A percentile compares a stretch with the other conserved stretches of the same genome.
Evolutionary conservation across 2,797 vertebrate genomes (phyloP).

Genomic region (Ambastaia sidthimunki): DNA sequence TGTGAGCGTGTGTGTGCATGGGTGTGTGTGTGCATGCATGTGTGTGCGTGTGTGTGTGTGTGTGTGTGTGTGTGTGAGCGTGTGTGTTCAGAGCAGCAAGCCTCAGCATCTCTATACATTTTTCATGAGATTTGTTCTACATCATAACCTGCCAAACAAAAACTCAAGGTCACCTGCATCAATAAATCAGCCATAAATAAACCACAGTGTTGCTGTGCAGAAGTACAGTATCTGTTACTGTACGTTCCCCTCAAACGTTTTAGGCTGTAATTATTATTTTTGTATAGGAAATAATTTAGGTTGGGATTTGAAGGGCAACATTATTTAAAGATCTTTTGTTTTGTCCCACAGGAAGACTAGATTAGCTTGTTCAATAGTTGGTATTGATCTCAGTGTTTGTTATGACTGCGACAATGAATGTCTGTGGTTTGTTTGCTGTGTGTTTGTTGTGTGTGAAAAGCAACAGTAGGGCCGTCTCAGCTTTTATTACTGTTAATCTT

Average conservation of each 20-base stretch:
- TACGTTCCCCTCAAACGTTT: background rate
- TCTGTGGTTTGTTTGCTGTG: conserved; percentile 26
- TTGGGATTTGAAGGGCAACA: background rate
- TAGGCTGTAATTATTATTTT: background rate
- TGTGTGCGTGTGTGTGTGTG: no score
- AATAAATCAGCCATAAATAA: background rate
- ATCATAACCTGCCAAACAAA: background rate
- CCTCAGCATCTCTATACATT: conserved; percentile 8
- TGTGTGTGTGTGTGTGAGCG: no score
- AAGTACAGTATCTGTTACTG: background rate
- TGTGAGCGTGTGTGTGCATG: background rate
- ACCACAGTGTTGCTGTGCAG: background rate
- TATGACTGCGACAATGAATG: conserved; percentile 38
- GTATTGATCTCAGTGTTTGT: conserved; percentile 44
- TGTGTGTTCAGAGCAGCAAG: background rate
- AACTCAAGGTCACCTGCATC: background rate
- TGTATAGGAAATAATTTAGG: background rate
- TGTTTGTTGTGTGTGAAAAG: conserved; percentile 24
- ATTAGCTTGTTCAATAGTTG: conserved; percentile 41
- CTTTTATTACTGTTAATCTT: conserved; percentile 33
- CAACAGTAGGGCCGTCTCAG: conserved; percentile 18
- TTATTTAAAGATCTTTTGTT: conserved; percentile 16
- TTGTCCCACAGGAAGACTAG: conserved; percentile 16
- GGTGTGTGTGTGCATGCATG: background rate
- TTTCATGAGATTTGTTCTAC: background rate